Base-by-base conservation (phyloP, 2,797 vertebrate species). In the Babyrousa celebensis region DNA sequence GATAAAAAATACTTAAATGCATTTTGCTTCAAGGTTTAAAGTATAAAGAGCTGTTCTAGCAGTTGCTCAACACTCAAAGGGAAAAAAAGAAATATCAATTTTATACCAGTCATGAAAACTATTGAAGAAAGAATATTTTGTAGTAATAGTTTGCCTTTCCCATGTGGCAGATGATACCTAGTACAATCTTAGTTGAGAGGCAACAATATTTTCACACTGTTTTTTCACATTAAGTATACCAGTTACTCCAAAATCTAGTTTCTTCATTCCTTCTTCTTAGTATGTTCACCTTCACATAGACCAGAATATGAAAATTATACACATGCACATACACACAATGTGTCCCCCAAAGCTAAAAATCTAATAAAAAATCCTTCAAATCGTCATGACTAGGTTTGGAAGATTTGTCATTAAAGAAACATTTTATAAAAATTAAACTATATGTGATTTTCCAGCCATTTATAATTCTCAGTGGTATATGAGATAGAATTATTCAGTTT, bases 51-150 rank as follows among this genome's bases (percentile, higher is more conserved):
- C 36, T 36, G 36, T 83, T 96, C 62, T 77, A 95, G 83, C 7
- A 75, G 25, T 78, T 94, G 54, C 25, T 94, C 95, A 92, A 91
- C 12, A 83, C 16, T 0, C 1, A 71, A 72, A 1, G 21, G 23
- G 4, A 58, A 70, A 91, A 95, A 75, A 36, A 17, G 6, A 91
- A 92, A 68, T 91, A 71, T 84, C 16, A 85, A 4, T 79, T 93
- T 90, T 21, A 94, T 5, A 68, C 3, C n/a, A 94, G 12, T 82
- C 43, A 87, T 83, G 48, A 85, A 94, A 94, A 18, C 20, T 80
- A 62, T 62, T 84, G 71, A 75, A 71, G 43, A 84, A 92, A 70
- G 6, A 92, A 65, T 70, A 96, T 84, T 89, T 95, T 93, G 15
- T 48, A 77, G 54, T 36, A 27, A 63, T 6, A 70, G 23, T 23